These are phyloP conservation scores for Brenthis daphne DNA, from an alignment of 2,888 invertebrate genomes.

Conservation along the genomic window DNA sequence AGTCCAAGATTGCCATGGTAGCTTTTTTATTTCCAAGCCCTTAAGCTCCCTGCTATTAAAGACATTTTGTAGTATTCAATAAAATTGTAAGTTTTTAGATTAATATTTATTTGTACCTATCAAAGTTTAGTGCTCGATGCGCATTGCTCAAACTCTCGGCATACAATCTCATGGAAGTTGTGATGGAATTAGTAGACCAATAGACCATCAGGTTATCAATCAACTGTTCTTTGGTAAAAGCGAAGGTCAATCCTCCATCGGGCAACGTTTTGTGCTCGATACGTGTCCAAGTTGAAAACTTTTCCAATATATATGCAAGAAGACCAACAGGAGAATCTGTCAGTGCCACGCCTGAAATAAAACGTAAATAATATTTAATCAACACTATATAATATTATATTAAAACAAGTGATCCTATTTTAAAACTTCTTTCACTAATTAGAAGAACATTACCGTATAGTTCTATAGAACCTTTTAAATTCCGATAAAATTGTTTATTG, in stretches of 20 bases:
- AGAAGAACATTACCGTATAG: too few species aligned
- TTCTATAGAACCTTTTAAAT: too few species aligned
- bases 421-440: too few species aligned
- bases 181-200: conserved; percentile 89
- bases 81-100: not conserved
- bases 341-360: conserved; percentile 64
- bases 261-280: conserved; percentile 60
- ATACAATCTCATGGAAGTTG: conserved; percentile 88
- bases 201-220: conserved; percentile 90
- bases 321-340: conserved; percentile 90
- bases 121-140: conserved; percentile 11
- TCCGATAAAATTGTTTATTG: too few species aligned
- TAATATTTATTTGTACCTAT: conserved; percentile 14
- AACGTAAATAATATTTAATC: not conserved
- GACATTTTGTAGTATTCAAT: too few species aligned
- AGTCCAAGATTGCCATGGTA: too few species aligned
- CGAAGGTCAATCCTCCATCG: conserved; percentile 86
- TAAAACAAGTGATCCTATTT: too few species aligned
- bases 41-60: too few species aligned
- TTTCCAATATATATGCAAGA: conserved; percentile 92
- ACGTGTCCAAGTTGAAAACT: conserved; percentile 90
- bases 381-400: too few species aligned
- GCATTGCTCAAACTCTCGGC: conserved; percentile 75
- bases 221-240: conserved; percentile 86
- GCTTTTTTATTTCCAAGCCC: too few species aligned